phyloP scores from a whole-genome alignment of 2,797 vertebrate species.

The Thamnophis elegans region DNA sequence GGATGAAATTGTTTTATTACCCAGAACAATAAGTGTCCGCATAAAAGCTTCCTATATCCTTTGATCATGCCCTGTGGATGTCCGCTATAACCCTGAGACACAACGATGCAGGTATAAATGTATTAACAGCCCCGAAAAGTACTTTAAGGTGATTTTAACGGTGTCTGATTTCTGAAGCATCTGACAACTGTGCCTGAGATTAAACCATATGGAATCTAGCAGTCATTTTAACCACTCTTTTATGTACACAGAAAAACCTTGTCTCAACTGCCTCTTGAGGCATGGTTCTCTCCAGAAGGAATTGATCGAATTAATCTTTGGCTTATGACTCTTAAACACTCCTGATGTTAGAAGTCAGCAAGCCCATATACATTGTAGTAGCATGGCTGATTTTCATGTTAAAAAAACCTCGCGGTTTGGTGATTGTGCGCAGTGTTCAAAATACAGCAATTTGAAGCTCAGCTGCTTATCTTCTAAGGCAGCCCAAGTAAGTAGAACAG shows the following conservation, averaged over 20 bases:
- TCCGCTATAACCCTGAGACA: slow-evolving; percentile 20
- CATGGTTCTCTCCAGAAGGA: not conserved
- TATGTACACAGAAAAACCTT: not conserved
- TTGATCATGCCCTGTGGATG: slow-evolving; percentile 24
- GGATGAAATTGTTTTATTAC: slow-evolving; percentile 33
- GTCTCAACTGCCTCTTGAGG: slow-evolving; percentile 10
- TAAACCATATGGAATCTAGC: not conserved
- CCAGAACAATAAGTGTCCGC: slow-evolving; percentile 5
- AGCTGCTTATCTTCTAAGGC: too few relatives aligned
- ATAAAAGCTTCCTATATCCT: slow-evolving; percentile 29
- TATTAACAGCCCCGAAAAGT: not conserved
- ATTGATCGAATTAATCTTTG: not conserved
- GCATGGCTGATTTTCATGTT: not conserved
- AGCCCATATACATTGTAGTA: not conserved
- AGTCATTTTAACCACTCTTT: not conserved
- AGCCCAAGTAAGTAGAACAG: too few relatives aligned
- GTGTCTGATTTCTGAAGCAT: slow-evolving; percentile 19
- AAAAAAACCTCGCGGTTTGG: not conserved
- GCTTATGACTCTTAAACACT: not conserved
- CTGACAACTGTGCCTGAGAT: slow-evolving; percentile 8
- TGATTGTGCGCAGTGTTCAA: too few relatives aligned
- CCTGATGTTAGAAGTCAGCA: not conserved
- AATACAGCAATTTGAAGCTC: too few relatives aligned
- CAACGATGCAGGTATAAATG: slow-evolving; percentile 25
- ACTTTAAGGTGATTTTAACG: slow-evolving; percentile 23